Evolutionary conservation across 1,140 invertebrate species (phyloP).

Genomic region (Samia ricini): DNA sequence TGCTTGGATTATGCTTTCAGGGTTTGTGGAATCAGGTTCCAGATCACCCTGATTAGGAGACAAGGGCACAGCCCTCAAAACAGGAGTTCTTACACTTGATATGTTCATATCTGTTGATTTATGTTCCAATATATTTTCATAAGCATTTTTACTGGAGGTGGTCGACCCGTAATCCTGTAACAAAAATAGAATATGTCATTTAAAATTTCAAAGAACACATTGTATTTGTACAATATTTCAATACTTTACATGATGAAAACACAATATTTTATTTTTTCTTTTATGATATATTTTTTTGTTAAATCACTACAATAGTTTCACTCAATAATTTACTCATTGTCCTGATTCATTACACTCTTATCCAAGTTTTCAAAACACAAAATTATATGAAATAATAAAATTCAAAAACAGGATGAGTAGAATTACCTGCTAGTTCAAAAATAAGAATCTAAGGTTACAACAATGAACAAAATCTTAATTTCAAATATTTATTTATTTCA

Average conservation of each 20-base stretch:
- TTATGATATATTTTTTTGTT: neutral
- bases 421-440: slow-evolving; percentile 5
- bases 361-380: too few relatives aligned
- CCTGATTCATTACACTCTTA: too few relatives aligned
- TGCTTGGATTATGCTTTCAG: slow-evolving; percentile 68
- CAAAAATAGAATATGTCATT: slow-evolving; percentile 28
- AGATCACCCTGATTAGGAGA: slow-evolving; percentile 59
- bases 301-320: too few relatives aligned
- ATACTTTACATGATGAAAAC: too few relatives aligned
- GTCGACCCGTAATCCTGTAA: slow-evolving; percentile 74
- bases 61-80: slow-evolving; percentile 57
- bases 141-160: slow-evolving; percentile 73
- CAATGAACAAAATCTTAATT: slow-evolving; percentile 56
- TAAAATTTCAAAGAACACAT: too few relatives aligned
- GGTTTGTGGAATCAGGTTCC: slow-evolving; percentile 71
- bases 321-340: too few relatives aligned
- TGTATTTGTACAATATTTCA: too few relatives aligned
- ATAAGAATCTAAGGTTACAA: slow-evolving; percentile 28
- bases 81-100: slow-evolving; percentile 62
- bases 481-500: slow-evolving; percentile 46
- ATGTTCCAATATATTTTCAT: slow-evolving; percentile 66
- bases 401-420: neutral
- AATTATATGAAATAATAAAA: neutral
- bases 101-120: slow-evolving; percentile 71
- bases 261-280: neutral